Conservation (phyloP, 53 echinoderm and acorn worm genomes). For the Zoroaster sp. region DNA sequence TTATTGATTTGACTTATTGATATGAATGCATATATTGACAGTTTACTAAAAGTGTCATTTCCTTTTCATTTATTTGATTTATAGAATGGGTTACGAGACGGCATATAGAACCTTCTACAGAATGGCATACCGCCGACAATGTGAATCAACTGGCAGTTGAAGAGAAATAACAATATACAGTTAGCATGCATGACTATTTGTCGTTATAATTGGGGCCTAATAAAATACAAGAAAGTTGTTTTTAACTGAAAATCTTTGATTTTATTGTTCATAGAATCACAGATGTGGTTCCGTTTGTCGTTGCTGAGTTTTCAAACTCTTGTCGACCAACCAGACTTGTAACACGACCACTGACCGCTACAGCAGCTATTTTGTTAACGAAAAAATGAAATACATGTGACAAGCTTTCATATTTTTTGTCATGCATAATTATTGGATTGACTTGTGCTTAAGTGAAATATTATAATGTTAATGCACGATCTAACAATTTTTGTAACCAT, state of each 20-base stretch:
- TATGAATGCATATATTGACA: neutral
- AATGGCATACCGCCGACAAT: conserved; percentile 54
- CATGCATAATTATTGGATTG: too few relatives aligned
- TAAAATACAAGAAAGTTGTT: neutral
- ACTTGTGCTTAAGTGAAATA: too few relatives aligned
- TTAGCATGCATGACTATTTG: neutral
- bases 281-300: too few relatives aligned
- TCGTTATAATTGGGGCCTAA: neutral
- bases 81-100: conserved; percentile 59
- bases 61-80: neutral
- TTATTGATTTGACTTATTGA: neutral
- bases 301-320: too few relatives aligned
- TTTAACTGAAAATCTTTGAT: neutral
- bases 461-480: too few relatives aligned
- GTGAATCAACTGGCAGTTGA: neutral
- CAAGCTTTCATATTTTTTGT: too few relatives aligned
- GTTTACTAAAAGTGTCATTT: neutral
- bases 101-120: conserved; percentile 57
- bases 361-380: too few relatives aligned
- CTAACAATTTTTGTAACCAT: too few relatives aligned
- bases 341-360: too few relatives aligned
- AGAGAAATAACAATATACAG: neutral
- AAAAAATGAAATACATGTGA: too few relatives aligned
- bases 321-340: too few relatives aligned
- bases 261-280: neutral